These are phyloP conservation scores for Mellilla xanthometata DNA, from an alignment of 2,888 invertebrate genomes.

Conservation along the genomic window DNA sequence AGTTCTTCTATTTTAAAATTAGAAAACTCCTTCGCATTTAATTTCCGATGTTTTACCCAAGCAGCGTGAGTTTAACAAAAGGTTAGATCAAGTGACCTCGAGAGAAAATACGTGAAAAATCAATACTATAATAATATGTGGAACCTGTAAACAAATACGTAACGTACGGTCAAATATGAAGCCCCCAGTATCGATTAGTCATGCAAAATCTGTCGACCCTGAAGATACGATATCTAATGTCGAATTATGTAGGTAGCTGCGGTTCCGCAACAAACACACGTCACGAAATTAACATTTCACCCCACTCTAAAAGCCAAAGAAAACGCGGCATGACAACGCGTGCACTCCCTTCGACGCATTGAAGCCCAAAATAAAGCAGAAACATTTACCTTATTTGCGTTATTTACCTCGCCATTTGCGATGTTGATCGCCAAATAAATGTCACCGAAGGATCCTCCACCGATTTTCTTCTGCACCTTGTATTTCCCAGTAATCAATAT, in stretches of 20 bases:
- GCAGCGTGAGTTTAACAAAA: not conserved
- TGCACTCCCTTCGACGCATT: slow-evolving; percentile 13
- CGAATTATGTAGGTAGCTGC: slow-evolving; percentile 38
- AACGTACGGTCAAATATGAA: slow-evolving; percentile 14
- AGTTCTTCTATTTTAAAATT: slow-evolving; percentile 2
- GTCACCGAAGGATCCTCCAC: slow-evolving; percentile 99
- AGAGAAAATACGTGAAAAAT: not conserved
- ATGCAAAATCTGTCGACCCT: slow-evolving; percentile 42
- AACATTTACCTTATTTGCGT: slow-evolving; percentile 27
- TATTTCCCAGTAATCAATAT: slow-evolving; percentile 96
- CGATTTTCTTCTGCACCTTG: slow-evolving; percentile 97
- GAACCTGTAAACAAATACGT: slow-evolving; percentile 12
- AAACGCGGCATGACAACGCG: slow-evolving; percentile 40
- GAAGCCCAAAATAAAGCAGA: slow-evolving; percentile 26
- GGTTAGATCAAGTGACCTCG: slow-evolving; percentile 5
- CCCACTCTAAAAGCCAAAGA: slow-evolving; percentile 40
- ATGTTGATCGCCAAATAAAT: slow-evolving; percentile 98
- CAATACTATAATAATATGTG: slow-evolving; percentile 4
- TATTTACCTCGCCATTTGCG: slow-evolving; percentile 92
- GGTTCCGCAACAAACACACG: slow-evolving; percentile 35
- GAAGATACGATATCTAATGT: slow-evolving; percentile 38
- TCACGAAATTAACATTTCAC: slow-evolving; percentile 48
- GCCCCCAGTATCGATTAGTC: slow-evolving; percentile 34
- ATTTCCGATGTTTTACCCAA: not conserved
- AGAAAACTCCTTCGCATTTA: not conserved